Evolutionary conservation across 2,797 vertebrate species (phyloP).

Genomic region (Chiroxiphia lanceolata): DNA sequence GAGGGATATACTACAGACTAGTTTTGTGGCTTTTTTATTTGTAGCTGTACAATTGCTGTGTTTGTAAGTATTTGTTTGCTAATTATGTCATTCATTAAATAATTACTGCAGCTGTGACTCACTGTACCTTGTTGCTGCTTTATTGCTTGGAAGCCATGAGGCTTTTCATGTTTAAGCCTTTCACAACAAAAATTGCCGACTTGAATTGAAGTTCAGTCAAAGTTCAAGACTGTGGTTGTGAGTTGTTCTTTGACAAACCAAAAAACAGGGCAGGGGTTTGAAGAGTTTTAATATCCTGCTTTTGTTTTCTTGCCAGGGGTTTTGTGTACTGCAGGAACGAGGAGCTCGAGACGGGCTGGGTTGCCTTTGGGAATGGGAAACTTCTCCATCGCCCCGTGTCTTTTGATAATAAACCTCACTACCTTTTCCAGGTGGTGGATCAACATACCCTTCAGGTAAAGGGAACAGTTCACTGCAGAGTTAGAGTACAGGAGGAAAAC

Average conservation of each 20-base stretch:
- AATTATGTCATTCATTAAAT: conserved; percentile 8
- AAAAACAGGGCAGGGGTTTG: background rate
- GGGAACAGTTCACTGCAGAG: background rate
- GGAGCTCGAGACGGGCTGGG: conserved; percentile 94
- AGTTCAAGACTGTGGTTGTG: background rate
- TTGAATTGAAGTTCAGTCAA: background rate
- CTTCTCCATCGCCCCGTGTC: conserved; percentile 94
- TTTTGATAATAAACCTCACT: conserved; percentile 96
- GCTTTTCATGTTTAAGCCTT: background rate
- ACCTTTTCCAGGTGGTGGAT: conserved; percentile 96
- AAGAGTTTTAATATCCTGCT: background rate
- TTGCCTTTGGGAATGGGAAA: conserved; percentile 85
- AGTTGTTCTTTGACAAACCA: background rate
- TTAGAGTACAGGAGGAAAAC: background rate
- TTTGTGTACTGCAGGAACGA: conserved; percentile 98
- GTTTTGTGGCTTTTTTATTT: background rate
- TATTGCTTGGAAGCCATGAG: background rate
- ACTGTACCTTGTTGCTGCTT: background rate
- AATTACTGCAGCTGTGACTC: background rate
- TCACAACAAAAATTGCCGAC: background rate
- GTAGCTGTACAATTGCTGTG: background rate
- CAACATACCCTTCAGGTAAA: conserved; percentile 96
- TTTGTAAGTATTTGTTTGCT: conserved; percentile 5
- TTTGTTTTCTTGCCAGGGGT: conserved; percentile 78
- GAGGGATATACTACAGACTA: background rate